phyloP scores from a whole-genome alignment of 1,140 invertebrate species.

The Bombus confusus region DNA sequence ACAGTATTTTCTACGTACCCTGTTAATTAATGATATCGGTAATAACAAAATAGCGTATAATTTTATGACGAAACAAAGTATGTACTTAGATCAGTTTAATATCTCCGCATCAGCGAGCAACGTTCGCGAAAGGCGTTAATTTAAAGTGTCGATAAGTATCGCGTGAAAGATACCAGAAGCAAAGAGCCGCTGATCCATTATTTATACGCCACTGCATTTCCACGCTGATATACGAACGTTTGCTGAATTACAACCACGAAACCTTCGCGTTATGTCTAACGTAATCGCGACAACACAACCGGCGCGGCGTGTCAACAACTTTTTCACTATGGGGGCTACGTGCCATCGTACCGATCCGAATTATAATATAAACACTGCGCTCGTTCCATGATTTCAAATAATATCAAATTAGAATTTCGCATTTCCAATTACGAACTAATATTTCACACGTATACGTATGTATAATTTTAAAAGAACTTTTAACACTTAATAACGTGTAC shows the following conservation, averaged over 20 bases:
- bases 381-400: not conserved
- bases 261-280: conserved; percentile 4
- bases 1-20: too few relatives aligned
- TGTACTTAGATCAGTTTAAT: not conserved
- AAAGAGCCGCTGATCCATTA: conserved; percentile 15
- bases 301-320: not conserved
- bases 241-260: not conserved
- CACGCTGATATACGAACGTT: not conserved
- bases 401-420: too few relatives aligned
- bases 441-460: not conserved
- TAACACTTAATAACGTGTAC: too few relatives aligned
- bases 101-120: not conserved
- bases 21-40: not conserved
- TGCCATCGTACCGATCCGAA: conserved; percentile 1
- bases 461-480: not conserved
- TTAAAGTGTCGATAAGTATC: not conserved
- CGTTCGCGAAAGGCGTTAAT: not conserved
- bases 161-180: not conserved
- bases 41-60: not conserved
- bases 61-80: not conserved
- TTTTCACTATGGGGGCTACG: not conserved
- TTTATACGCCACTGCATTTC: not conserved
- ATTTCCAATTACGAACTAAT: not conserved
- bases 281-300: not conserved
- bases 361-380: too few relatives aligned